A percentile compares a stretch with the other conserved stretches of the same genome.
Conservation (phyloP, 2,797 vertebrate species). For the Esox lucius region DNA sequence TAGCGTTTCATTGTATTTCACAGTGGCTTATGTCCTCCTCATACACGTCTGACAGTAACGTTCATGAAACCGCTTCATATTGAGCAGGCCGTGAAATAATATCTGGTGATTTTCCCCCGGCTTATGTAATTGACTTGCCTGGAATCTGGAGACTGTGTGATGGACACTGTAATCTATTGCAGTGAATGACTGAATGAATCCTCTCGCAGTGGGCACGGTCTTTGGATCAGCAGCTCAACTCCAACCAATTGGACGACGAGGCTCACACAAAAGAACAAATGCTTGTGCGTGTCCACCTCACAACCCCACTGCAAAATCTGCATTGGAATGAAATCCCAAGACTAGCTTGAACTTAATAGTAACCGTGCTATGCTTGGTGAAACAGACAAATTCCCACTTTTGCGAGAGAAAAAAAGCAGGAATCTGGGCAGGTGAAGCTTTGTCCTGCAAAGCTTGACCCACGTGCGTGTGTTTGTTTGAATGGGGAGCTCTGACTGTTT, state of each 20-base stretch:
- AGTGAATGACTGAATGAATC: conserved; percentile 28
- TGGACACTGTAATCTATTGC: conserved; percentile 32
- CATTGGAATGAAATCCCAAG: not conserved
- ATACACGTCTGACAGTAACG: conserved; percentile 49
- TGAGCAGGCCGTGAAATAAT: conserved; percentile 53
- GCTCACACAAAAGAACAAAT: not conserved
- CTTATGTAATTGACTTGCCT: conserved; percentile 47
- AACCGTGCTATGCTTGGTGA: not conserved
- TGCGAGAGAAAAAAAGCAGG: too few relatives aligned
- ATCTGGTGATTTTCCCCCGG: conserved; percentile 37
- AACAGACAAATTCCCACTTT: not conserved
- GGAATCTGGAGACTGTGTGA: conserved; percentile 29
- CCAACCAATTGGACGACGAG: conserved; percentile 3
- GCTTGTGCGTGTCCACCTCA: not conserved
- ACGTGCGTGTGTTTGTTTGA: conserved; percentile 32
- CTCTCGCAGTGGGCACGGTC: conserved; percentile 12
- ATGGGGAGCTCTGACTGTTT: conserved; percentile 34
- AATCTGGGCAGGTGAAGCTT: too few relatives aligned
- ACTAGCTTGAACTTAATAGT: not conserved
- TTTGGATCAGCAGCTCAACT: conserved; percentile 23
- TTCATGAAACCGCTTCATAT: conserved; percentile 52
- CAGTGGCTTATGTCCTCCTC: conserved; percentile 53
- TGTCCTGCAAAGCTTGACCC: not conserved
- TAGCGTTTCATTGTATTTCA: conserved; percentile 65
- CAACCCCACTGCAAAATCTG: not conserved